Percentiles rank a stretch among this genome's conserved stretches.
Evolutionary conservation across 2,113 vertebrate genomes (phyloP).

Genomic region (Pelusios castaneus): DNA sequence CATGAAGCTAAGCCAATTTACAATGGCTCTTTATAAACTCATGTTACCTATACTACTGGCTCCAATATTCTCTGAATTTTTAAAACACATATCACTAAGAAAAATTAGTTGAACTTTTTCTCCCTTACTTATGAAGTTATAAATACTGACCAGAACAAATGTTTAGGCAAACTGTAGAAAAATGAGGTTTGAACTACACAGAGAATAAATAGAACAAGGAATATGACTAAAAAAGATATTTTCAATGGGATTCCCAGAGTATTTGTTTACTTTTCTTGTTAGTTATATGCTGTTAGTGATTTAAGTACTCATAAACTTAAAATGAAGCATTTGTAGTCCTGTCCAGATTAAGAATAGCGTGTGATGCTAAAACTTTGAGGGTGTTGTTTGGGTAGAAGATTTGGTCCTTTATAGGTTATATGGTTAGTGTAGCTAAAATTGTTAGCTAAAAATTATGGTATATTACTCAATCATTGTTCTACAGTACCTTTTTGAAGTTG

Average conservation of each 20-base stretch:
- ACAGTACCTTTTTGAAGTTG: not conserved
- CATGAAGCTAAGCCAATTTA: not conserved
- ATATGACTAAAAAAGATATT: slow-evolving; percentile 22
- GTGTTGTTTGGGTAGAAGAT: not conserved
- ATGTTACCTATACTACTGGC: not conserved
- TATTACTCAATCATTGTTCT: not conserved
- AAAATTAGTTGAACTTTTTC: slow-evolving; percentile 2
- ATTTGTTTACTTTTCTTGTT: slow-evolving; percentile 38
- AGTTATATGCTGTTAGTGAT: not conserved
- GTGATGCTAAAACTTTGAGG: not conserved
- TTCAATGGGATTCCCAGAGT: slow-evolving; percentile 33
- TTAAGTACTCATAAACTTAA: not conserved
- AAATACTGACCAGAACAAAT: slow-evolving; percentile 26
- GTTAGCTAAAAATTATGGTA: not conserved
- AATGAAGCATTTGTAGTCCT: not conserved
- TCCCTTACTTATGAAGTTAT: slow-evolving; percentile 1
- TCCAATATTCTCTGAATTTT: slow-evolving; percentile 29
- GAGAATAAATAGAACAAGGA: slow-evolving; percentile 48
- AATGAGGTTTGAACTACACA: slow-evolving; percentile 53
- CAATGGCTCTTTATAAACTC: not conserved
- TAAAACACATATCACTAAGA: not conserved
- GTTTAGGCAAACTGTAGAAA: slow-evolving; percentile 57
- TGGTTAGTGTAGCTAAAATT: not conserved
- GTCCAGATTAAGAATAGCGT: not conserved
- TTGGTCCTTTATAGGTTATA: not conserved